Evolutionary conservation across 2,888 invertebrate genomes (phyloP).

Genomic region (Ophioninae sp.): DNA sequence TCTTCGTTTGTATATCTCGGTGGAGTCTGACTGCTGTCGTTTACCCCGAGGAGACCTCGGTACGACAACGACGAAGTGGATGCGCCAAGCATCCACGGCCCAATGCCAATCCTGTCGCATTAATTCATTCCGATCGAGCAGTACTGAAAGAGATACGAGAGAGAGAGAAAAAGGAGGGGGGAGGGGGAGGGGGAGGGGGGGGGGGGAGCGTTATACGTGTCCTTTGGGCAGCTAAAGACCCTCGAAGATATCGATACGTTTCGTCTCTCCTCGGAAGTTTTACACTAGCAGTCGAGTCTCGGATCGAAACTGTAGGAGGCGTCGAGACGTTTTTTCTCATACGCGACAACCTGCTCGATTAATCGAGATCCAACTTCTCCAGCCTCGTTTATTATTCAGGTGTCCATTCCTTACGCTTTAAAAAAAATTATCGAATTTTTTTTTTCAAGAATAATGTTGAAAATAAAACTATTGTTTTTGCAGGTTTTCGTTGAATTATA

Average conservation of each 20-base stretch:
- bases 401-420: background rate
- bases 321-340: constrained; percentile 38
- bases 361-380: constrained; percentile 50
- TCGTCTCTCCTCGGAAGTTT: constrained; percentile 22
- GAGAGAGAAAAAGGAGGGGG: background rate
- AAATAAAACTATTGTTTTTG: too few species aligned
- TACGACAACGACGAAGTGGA: constrained; percentile 53
- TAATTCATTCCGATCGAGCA: constrained; percentile 59
- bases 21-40: constrained; percentile 60
- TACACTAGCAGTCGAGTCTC: constrained; percentile 5
- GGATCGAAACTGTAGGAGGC: constrained; percentile 43
- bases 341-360: constrained; percentile 54
- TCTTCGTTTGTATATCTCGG: constrained; percentile 53
- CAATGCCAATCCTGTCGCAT: constrained; percentile 56
- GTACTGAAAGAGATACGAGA: constrained; percentile 18
- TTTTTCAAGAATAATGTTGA: background rate
- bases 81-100: constrained; percentile 30
- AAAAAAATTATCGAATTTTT: background rate
- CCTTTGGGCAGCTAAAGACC: constrained; percentile 25
- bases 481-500: too few species aligned
- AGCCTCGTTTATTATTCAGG: constrained; percentile 48
- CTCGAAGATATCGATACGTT: constrained; percentile 47
- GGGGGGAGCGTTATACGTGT: background rate
- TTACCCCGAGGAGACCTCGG: constrained; percentile 35
- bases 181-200: too few species aligned